These are phyloP conservation scores for Melinaea marsaeus DNA, from an alignment of 2,888 invertebrate genomes.

Conservation along the genomic window DNA sequence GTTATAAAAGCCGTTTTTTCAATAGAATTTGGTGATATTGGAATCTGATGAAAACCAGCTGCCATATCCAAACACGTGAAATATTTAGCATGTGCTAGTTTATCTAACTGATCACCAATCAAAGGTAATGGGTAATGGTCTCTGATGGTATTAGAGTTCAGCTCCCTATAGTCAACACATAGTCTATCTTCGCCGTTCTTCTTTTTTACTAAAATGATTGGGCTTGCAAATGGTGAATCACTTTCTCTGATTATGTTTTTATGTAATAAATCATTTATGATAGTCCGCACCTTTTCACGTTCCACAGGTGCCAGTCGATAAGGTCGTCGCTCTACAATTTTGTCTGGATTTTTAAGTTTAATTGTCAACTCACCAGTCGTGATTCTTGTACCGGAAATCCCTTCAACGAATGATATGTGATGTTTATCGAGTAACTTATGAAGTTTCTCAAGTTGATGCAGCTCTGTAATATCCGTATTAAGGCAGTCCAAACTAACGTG, in stretches of 20 bases:
- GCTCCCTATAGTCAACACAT: constrained; percentile 29
- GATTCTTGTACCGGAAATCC: background rate
- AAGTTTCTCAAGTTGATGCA: background rate
- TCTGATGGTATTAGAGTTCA: no score
- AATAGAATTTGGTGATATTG: constrained; percentile 14
- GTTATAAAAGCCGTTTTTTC: constrained; percentile 27
- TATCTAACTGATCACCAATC: constrained; percentile 22
- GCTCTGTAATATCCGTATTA: constrained; percentile 1
- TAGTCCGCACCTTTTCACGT: constrained; percentile 1
- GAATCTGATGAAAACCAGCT: constrained; percentile 27
- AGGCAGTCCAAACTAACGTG: constrained; percentile 4
- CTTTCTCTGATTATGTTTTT: constrained; percentile 12
- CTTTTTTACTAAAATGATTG: constrained; percentile 25
- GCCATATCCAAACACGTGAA: constrained; percentile 26
- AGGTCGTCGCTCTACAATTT: constrained; percentile 4
- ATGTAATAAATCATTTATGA: background rate
- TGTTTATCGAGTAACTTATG: background rate
- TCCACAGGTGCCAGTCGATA: constrained; percentile 11
- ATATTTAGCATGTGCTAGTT: constrained; percentile 12
- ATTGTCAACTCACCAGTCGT: constrained; percentile 2
- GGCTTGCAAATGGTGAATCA: constrained; percentile 25
- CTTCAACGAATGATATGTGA: background rate
- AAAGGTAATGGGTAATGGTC: constrained; percentile 25
- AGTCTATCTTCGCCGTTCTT: constrained; percentile 28
- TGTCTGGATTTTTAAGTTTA: constrained; percentile 3